These are phyloP conservation scores for Syncerus caffer DNA, from an alignment of 2,797 vertebrate species.

Conservation along the genomic window DNA sequence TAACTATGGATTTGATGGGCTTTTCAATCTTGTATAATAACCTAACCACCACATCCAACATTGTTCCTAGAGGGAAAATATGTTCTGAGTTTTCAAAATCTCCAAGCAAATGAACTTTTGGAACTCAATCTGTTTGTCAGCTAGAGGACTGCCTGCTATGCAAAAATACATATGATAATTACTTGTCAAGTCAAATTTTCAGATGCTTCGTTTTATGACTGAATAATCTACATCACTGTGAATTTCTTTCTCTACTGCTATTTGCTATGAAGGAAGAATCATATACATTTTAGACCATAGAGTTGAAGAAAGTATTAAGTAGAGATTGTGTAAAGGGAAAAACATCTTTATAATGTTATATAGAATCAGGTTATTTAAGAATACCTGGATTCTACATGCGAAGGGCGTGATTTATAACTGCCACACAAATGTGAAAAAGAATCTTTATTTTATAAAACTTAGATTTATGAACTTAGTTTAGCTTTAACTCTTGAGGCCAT, in stretches of 20 bases:
- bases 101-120: constrained; percentile 5
- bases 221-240: background rate
- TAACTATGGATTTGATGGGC: background rate
- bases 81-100: constrained; percentile 16
- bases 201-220: background rate
- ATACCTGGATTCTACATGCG: background rate
- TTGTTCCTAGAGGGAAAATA: constrained; percentile 20
- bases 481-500: background rate
- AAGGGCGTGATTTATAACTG: background rate
- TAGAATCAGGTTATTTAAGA: background rate
- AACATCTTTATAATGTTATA: background rate
- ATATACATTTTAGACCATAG: background rate
- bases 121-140: constrained; percentile 11
- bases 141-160: background rate
- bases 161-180: constrained; percentile 33
- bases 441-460: constrained; percentile 15
- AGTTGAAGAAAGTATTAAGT: background rate
- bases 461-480: background rate
- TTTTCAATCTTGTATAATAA: background rate
- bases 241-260: background rate
- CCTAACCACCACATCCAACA: background rate
- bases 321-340: background rate
- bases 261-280: background rate
- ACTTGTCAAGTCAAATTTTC: constrained; percentile 25
- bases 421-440: background rate